Base-by-base conservation (phyloP, 2,797 vertebrate species). In the Epinephelus awoara region DNA sequence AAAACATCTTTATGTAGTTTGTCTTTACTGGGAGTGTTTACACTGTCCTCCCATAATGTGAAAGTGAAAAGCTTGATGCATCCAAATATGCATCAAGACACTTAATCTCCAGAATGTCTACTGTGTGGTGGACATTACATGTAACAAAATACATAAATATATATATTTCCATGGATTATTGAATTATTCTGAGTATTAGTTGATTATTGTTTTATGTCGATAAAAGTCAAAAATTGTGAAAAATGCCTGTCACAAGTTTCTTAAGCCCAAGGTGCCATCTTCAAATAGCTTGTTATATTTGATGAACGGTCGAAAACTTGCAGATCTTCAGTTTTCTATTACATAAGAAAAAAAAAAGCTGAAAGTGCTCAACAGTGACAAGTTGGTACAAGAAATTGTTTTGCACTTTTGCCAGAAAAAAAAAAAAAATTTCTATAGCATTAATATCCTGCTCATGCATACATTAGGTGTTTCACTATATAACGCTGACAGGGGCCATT, bases 1-100 rank as follows among this genome's bases (percentile, higher is more conserved):
- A 74, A 81, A 57, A 57, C 8, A 44, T 74, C 55, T 67, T 57
- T 8, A 62, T 40, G 19, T 51, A 27, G 54, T 49, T 71, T 63
- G 38, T 47, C 76, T 76, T 55, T 18, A 51, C 19, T 29, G 38
- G 34, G 14, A 42, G 46, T 73, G 42, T 77, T 74, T 62, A 67
- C 38, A 61, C 7, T 55, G 18, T 56, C 18, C 51, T 34, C 21
- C 50, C 49, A 38, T 70, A 25, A 67, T 65, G 55, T 25, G n/a
- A 62, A 65, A 19, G 44, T 65, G 18, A 77, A 55, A 29, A 8
- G 56, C 2, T 59, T 58, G 38, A 46, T 64, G 12, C 40, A 34
- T 54, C 63, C 9, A 67, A 71, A 70, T 50, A 13, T 58, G 46
- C 18, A 40, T 7, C 29, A 38, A 49, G 62, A 54, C 54, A 25